These are phyloP conservation scores for Drosophila trapezifrons DNA, from an alignment of 1,140 invertebrate genomes.

Conservation along the genomic window DNA sequence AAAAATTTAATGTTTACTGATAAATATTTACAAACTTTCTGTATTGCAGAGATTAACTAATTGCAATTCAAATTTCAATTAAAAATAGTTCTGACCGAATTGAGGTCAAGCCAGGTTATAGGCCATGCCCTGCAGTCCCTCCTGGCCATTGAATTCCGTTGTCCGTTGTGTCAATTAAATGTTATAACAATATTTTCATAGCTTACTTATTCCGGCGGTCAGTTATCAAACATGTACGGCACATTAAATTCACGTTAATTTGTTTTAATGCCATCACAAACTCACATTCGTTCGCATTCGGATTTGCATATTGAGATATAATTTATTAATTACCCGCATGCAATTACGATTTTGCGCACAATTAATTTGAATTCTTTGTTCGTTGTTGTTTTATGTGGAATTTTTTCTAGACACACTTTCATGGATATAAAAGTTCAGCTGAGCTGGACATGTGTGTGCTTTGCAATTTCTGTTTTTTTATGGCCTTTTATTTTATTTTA, in stretches of 20 bases:
- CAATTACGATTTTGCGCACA: constrained; percentile 60
- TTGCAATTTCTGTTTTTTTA: constrained; percentile 4
- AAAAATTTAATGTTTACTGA: too few species aligned
- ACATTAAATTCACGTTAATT: constrained; percentile 71
- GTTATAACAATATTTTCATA: constrained; percentile 36
- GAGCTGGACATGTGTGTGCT: constrained; percentile 4
- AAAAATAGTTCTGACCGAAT: constrained; percentile 8
- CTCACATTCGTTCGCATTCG: constrained; percentile 10
- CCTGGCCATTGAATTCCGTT: too few species aligned
- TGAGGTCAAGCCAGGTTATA: not conserved
- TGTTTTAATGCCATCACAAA: constrained; percentile 48
- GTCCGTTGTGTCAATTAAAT: constrained; percentile 45
- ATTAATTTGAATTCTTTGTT: constrained; percentile 52
- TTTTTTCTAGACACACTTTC: constrained; percentile 5
- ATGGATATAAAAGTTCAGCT: constrained; percentile 7
- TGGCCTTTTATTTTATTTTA: constrained; percentile 14
- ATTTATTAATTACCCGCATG: constrained; percentile 71
- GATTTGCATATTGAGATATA: constrained; percentile 62
- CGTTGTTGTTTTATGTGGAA: constrained; percentile 8
- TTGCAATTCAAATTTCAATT: constrained; percentile 21
- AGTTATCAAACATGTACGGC: constrained; percentile 38
- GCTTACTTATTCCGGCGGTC: constrained; percentile 12
- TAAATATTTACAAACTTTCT: not conserved
- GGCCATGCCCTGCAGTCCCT: constrained; percentile 13
- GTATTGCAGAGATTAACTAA: not conserved